Percentiles rank a stretch among this genome's conserved stretches.
Conservation (phyloP, 53 echinoderm and acorn worm genomes). For the Astropecten irregularis region DNA sequence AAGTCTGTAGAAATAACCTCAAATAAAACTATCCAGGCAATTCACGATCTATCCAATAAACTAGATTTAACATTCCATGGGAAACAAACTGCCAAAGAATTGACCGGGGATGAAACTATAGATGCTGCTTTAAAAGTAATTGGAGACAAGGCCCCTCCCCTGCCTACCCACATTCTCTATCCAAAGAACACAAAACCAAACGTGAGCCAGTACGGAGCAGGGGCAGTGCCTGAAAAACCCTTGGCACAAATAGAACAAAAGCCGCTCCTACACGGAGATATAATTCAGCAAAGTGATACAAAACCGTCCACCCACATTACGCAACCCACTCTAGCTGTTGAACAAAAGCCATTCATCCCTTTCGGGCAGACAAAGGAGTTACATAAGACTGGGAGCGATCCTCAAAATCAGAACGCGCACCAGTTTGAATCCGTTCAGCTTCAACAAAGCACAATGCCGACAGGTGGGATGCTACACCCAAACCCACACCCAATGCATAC, state of each 20-base stretch:
- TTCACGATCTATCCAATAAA: neutral
- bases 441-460: neutral
- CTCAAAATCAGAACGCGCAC: neutral
- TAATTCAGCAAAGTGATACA: neutral
- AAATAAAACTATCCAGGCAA: neutral
- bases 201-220: too few relatives aligned
- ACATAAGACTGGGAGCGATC: neutral
- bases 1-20: neutral
- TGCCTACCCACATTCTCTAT: constrained; percentile 7
- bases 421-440: neutral
- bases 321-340: neutral
- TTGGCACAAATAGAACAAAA: too few relatives aligned
- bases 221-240: too few relatives aligned
- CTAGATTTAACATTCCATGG: neutral
- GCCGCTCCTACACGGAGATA: neutral
- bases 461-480: neutral
- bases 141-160: neutral
- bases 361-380: neutral
- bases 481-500: too few relatives aligned
- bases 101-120: neutral
- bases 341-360: neutral
- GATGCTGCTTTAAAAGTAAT: neutral
- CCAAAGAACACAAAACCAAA: neutral
- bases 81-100: neutral
- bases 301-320: neutral